These are phyloP conservation scores for Turritopsis rubra DNA, from an alignment of 30 jellyfish, hydroid and myxozoan species.

Conservation along the genomic window DNA sequence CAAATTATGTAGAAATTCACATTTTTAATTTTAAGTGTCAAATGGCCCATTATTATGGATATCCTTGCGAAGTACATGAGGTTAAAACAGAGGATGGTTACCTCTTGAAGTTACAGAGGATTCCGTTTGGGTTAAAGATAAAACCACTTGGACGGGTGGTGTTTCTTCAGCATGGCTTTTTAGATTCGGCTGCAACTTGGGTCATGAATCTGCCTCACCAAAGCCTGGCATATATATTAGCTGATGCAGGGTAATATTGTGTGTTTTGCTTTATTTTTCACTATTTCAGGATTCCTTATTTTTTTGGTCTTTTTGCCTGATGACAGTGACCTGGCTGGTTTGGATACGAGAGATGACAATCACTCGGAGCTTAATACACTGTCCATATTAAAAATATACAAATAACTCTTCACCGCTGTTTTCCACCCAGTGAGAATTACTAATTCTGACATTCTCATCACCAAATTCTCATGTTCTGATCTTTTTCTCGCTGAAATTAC, in stretches of 20 bases:
- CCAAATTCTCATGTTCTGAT: too few species aligned
- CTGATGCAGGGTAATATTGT: slow-evolving; percentile 68
- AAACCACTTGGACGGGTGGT: slow-evolving; percentile 54
- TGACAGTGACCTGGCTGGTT: neutral
- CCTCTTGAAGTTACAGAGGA: slow-evolving; percentile 57
- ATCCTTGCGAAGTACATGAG: slow-evolving; percentile 58
- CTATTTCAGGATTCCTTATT: neutral
- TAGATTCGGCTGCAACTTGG: slow-evolving; percentile 55
- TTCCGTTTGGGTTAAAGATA: slow-evolving; percentile 56
- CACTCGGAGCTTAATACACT: too few species aligned
- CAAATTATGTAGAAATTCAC: neutral
- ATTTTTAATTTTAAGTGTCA: slow-evolving; percentile 38
- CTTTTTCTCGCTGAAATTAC: too few species aligned
- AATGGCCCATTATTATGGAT: slow-evolving; percentile 63
- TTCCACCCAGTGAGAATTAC: too few species aligned
- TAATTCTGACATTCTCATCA: too few species aligned
- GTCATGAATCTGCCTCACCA: slow-evolving; percentile 60
- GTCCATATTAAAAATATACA: too few species aligned
- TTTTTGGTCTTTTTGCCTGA: neutral
- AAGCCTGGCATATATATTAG: slow-evolving; percentile 76
- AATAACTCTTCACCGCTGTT: too few species aligned
- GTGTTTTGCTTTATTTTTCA: neutral
- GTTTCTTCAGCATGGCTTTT: slow-evolving; percentile 72
- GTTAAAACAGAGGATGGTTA: slow-evolving; percentile 69
- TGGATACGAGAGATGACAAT: too few species aligned